These are phyloP conservation scores for Apteryx owenii DNA, from an alignment of 2,113 vertebrate species.

Conservation along the genomic window DNA sequence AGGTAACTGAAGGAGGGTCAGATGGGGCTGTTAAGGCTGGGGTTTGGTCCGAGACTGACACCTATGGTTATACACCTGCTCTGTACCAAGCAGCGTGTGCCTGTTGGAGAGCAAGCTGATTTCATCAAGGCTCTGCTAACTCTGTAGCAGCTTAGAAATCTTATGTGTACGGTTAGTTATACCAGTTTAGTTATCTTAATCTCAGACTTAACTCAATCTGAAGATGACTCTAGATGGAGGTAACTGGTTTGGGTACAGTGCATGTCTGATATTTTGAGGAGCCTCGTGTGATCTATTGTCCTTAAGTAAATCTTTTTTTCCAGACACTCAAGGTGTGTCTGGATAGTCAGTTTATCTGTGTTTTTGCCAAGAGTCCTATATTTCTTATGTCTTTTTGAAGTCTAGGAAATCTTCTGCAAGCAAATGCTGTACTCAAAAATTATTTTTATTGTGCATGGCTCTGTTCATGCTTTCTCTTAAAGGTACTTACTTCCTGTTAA, in stretches of 20 bases:
- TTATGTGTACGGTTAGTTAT: accelerated
- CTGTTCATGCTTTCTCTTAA: background rate
- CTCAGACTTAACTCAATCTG: background rate
- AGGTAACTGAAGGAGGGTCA: background rate
- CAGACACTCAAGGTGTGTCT: background rate
- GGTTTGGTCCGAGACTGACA: background rate
- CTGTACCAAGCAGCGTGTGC: accelerated
- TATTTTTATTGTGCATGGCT: background rate
- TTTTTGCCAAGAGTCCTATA: background rate
- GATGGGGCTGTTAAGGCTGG: background rate
- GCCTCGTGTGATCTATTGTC: background rate
- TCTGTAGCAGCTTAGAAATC: background rate
- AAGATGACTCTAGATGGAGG: background rate
- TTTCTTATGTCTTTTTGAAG: background rate
- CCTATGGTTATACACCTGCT: accelerated
- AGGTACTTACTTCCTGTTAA: background rate
- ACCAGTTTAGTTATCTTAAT: background rate
- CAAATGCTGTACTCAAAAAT: background rate
- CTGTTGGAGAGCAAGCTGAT: background rate
- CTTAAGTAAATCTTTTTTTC: background rate
- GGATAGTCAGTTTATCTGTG: background rate
- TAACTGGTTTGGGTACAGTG: background rate
- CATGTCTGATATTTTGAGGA: background rate
- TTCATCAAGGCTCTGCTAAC: background rate
- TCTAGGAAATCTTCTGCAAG: background rate